Evolutionary conservation across 2,797 vertebrate species (phyloP), one percentile per base, ranked within the genome.

Genomic region (Acrossocheilus wenchowensis): DNA sequence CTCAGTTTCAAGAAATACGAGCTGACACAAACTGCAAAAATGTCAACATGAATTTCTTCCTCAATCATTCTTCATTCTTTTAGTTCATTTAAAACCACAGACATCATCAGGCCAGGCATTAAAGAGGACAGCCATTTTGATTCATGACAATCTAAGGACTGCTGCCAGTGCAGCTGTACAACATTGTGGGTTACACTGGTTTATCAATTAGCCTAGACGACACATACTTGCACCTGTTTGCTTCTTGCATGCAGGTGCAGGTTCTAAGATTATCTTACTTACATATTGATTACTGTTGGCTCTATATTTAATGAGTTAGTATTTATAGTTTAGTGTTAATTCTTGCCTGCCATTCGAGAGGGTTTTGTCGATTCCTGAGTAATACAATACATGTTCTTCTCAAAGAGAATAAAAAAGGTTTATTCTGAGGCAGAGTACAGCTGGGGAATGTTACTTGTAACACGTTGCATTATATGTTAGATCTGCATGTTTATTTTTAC

Each of bases 1-100:
- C 36, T 78, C 83, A n/a, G 48, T 57, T 21, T 78, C 52, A 75
- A 68, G 39, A 62, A 88, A 82, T 81, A 50, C 14, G 8, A 78
- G 52, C 78, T 36, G 50, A 83, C 78, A n/a, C 60, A 78, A 81
- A 87, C 54, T 72, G 78, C 72, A 60, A 36, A 78, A 82, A 78
- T 77, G 78, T 68, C 81, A 73, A 60, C 54, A 62, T 68, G n/a
- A 66, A 36, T 86, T 82, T 64, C 74, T 78, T 54, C n/a, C 73
- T 41, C 36, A 64, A 79, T 83, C 79, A 68, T 85, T 83, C 66
- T 81, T 82, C 30, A 80, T 80, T 72, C 68, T 62, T 34, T 64
- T 73, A 73, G 77, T 73, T 48, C 6, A 48, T 80, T 79, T 72
- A 86, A 73, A 85, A 79, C 48, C 75, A 57, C 64, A 79, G 72